phyloP scores from a whole-genome alignment of 1,140 invertebrate genomes.

The Periplaneta americana region DNA sequence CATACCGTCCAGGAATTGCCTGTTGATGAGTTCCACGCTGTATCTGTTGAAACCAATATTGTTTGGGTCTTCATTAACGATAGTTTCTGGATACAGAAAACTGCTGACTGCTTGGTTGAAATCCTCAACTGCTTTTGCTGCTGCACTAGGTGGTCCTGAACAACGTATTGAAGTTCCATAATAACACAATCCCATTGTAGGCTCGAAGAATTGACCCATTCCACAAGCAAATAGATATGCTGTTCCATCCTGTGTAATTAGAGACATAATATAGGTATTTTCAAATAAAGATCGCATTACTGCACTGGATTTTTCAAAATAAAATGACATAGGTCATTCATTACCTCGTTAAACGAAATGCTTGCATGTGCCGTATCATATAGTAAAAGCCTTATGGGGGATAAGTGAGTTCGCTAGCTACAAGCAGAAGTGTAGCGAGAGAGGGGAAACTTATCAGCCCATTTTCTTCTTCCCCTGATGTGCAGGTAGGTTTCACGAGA shows the following conservation, averaged over 20 bases:
- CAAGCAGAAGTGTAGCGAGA: too few species aligned
- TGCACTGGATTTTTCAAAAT: too few species aligned
- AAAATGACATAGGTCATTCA: too few species aligned
- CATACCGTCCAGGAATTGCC: background rate
- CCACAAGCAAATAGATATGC: background rate
- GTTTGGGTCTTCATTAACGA: background rate
- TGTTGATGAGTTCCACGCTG: background rate
- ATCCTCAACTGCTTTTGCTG: background rate
- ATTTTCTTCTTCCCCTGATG: too few species aligned
- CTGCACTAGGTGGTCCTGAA: background rate
- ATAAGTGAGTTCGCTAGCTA: too few species aligned
- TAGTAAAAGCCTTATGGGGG: too few species aligned
- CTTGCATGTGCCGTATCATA: too few species aligned
- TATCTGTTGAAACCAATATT: background rate
- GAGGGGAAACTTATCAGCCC: too few species aligned
- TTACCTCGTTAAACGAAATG: too few species aligned
- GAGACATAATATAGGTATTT: too few species aligned
- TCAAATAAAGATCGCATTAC: too few species aligned
- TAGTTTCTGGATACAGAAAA: background rate
- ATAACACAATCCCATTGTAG: background rate
- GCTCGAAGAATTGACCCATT: background rate
- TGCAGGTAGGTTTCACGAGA: too few species aligned
- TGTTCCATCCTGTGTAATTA: background rate
- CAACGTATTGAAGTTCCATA: constrained; percentile 1
- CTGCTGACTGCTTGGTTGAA: background rate